Conservation (phyloP, 2,888 invertebrate species). For the Eupithecia inturbata region DNA sequence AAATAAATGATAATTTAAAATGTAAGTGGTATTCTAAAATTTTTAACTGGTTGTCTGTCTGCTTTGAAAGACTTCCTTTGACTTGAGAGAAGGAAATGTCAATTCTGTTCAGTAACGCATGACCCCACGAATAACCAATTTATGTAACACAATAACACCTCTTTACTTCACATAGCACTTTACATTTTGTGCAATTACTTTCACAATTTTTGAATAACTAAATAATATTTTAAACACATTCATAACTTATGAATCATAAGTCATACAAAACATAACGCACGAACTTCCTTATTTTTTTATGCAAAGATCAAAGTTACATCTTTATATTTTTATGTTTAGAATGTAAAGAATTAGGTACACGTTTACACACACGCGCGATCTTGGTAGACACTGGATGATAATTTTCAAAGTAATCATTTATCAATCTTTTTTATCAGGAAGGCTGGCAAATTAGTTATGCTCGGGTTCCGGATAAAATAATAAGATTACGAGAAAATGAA, state of each 20-base stretch:
- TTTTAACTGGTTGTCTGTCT: not conserved
- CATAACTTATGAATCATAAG: too few relatives aligned
- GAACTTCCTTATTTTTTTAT: slow-evolving; percentile 37
- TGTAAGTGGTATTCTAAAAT: not conserved
- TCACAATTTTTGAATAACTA: slow-evolving; percentile 43
- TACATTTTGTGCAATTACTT: slow-evolving; percentile 46
- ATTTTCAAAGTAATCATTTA: slow-evolving; percentile 43
- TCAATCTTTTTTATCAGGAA: slow-evolving; percentile 42
- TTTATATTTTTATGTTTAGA: slow-evolving; percentile 22
- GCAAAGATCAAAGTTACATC: slow-evolving; percentile 41
- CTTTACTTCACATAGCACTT: slow-evolving; percentile 21
- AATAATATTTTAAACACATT: slow-evolving; percentile 27
- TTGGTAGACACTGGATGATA: slow-evolving; percentile 38
- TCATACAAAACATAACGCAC: slow-evolving; percentile 24
- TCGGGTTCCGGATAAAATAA: slow-evolving; percentile 28
- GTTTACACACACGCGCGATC: slow-evolving; percentile 26
- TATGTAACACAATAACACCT: slow-evolving; percentile 30
- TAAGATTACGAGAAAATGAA: slow-evolving; percentile 8
- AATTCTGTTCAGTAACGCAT: not conserved
- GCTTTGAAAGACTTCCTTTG: not conserved
- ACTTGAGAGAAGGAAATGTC: not conserved
- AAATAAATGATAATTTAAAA: not conserved
- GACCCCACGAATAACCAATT: not conserved
- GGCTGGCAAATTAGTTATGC: slow-evolving; percentile 25
- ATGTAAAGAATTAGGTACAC: slow-evolving; percentile 30